Base-by-base conservation (phyloP, 2,113 vertebrate genomes). In the Eretmochelys imbricata region DNA sequence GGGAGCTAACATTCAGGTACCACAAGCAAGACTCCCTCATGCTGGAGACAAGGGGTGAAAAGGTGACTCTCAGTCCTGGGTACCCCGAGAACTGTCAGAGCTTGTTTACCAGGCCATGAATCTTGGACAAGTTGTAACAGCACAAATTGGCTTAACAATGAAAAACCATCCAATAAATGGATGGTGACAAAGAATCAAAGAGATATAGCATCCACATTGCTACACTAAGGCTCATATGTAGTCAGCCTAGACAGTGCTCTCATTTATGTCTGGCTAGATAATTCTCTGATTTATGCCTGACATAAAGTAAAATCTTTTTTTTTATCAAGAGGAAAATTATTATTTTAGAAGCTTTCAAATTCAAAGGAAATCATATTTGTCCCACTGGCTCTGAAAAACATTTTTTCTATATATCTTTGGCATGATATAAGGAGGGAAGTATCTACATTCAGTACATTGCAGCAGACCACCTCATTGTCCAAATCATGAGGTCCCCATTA, bases 401-500 rank as follows among this genome's bases (percentile, higher is more conserved):
- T 54, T 27, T 57, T 62, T 57, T 62, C 29, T 14, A 13, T 62
- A 4, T 65, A 31, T 65, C 13, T 65, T 65, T 35, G 59, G 31
- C 13, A 65, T 6, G 16, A 65, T 7, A 35, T 17, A 31, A 65
- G 14, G 14, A 31, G 14, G 27, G 25, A 65, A 35, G 13, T 35
- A 65, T 65, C 59, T 35, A 65, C 31, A 65, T 65, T 65, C 59
- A 65, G 4, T 17, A 65, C 31, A 42, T 42, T 38, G 69, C 35
- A 38, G 69, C 35, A 75, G 69, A 42, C 10, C n/a, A 38, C 20
- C 35, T 75, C 16, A 42, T 75, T 75, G 69, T 75, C n/a, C n/a
- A 75, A 42, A 75, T 94, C 3, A 91, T 89, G 80, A 81, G 75
- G 88, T 53, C 88, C 85, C 89, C 89, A 88, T 95, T 94, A 96